These are phyloP conservation scores for Ditylenchus weischeri DNA, from an alignment of 2,888 invertebrate species.

Conservation along the genomic window DNA sequence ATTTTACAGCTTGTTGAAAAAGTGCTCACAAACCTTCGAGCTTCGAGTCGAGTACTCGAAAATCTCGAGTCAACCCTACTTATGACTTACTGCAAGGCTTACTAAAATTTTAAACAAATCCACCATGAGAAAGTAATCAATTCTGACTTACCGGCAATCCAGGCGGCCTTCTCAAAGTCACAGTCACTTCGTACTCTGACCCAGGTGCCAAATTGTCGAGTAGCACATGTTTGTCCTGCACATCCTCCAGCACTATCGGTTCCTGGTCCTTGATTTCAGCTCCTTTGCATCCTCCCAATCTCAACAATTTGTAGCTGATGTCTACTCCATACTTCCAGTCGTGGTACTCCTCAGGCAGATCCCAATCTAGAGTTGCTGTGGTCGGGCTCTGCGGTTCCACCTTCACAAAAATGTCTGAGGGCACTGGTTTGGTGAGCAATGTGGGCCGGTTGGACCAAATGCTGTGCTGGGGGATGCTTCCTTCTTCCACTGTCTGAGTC, in stretches of 20 bases:
- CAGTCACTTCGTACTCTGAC: constrained; percentile 55
- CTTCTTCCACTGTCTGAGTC: constrained; percentile 58
- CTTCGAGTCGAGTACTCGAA: too few species aligned
- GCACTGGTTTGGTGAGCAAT: constrained; percentile 49
- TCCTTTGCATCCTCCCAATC: constrained; percentile 52
- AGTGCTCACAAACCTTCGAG: too few species aligned
- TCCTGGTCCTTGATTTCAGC: constrained; percentile 34
- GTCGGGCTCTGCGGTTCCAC: constrained; percentile 54
- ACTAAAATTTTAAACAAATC: not conserved
- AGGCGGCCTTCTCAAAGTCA: constrained; percentile 57
- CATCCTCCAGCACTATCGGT: constrained; percentile 55
- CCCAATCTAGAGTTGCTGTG: constrained; percentile 54
- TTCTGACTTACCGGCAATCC: constrained; percentile 36
- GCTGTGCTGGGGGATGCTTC: constrained; percentile 45
- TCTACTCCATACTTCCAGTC: constrained; percentile 59
- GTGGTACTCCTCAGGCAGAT: constrained; percentile 53
- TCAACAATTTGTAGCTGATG: constrained; percentile 53
- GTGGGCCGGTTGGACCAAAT: constrained; percentile 52
- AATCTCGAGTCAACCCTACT: too few species aligned
- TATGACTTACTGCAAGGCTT: too few species aligned
- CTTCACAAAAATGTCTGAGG: constrained; percentile 57
- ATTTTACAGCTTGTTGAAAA: too few species aligned
- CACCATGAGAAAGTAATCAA: not conserved
- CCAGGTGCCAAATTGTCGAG: constrained; percentile 53
- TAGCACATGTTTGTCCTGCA: constrained; percentile 53